A percentile compares a stretch with the other conserved stretches of the same genome.
These are phyloP conservation scores for Ivindomyrus marchei DNA, from an alignment of 2,113 vertebrate genomes.

Conservation along the genomic window DNA sequence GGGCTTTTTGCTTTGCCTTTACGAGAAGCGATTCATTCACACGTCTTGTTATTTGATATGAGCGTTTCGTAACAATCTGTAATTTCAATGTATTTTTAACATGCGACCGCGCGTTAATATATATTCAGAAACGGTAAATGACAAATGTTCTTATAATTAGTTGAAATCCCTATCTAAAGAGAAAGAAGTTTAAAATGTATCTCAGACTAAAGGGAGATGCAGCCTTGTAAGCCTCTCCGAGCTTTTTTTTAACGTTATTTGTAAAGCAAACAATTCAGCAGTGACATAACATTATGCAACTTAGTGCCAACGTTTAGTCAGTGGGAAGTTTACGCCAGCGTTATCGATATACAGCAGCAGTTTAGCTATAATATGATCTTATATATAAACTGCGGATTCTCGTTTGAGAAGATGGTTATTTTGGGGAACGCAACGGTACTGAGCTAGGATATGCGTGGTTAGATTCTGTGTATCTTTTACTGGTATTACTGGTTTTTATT, in stretches of 20 bases:
- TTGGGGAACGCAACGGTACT: not conserved
- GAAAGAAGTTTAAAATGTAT: not conserved
- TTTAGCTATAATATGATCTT: not conserved
- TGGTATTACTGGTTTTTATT: not conserved
- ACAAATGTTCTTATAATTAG: not conserved
- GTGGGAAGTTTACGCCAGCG: not conserved
- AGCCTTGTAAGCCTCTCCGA: not conserved
- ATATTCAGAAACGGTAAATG: not conserved
- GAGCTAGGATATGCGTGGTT: not conserved
- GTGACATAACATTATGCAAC: not conserved
- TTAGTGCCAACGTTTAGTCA: not conserved
- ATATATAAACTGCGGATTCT: not conserved
- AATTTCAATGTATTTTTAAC: not conserved
- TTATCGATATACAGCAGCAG: not conserved
- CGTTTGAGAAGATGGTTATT: not conserved
- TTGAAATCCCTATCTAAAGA: not conserved
- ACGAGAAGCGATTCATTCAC: not conserved
- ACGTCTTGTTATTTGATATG: not conserved
- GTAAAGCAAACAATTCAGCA: slow-evolving; percentile 7
- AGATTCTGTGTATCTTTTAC: not conserved
- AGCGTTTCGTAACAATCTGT: not conserved
- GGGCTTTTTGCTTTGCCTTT: not conserved
- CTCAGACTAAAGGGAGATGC: not conserved
- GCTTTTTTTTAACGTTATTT: not conserved
- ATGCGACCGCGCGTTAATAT: not conserved